Conservation (phyloP, 23 tunicate genomes). For the Clavelina lepadiformis region DNA sequence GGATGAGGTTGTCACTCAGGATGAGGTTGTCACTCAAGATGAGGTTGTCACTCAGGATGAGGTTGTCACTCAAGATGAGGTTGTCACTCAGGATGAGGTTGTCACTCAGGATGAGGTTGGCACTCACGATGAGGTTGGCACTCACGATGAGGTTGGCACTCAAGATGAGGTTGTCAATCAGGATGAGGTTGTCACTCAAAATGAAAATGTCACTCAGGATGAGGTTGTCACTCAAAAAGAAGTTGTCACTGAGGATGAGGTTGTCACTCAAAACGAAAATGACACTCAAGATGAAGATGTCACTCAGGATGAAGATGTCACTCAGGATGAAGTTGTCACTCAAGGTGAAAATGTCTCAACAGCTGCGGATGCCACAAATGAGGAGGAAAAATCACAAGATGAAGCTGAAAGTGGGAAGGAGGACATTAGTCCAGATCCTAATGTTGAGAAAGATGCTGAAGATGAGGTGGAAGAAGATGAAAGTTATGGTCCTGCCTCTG, state of each 20-base stretch:
- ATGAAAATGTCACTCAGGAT: too few relatives aligned
- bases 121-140: neutral
- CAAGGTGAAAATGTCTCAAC: neutral
- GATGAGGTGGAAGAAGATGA: conserved; percentile 15
- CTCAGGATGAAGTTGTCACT: too few relatives aligned
- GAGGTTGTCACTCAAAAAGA: too few relatives aligned
- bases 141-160: conserved; percentile 2
- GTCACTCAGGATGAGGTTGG: neutral
- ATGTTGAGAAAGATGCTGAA: conserved; percentile 3
- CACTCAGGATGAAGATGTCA: too few relatives aligned
- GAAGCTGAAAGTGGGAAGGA: neutral
- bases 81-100: neutral
- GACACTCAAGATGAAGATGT: too few relatives aligned
- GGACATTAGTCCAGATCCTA: neutral
- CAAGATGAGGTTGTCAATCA: neutral
- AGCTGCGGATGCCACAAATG: neutral
- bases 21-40: too few relatives aligned
- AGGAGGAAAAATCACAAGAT: neutral
- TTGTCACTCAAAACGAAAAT: too few relatives aligned
- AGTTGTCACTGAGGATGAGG: too few relatives aligned
- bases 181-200: too few relatives aligned
- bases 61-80: conserved; percentile 4
- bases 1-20: too few relatives aligned
- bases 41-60: too few relatives aligned
- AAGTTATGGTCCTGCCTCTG: conserved; percentile 2